A percentile compares a stretch with the other conserved stretches of the same genome.
These are phyloP conservation scores for Panorpa germanica DNA, from an alignment of 2,888 invertebrate species.

Conservation along the genomic window DNA sequence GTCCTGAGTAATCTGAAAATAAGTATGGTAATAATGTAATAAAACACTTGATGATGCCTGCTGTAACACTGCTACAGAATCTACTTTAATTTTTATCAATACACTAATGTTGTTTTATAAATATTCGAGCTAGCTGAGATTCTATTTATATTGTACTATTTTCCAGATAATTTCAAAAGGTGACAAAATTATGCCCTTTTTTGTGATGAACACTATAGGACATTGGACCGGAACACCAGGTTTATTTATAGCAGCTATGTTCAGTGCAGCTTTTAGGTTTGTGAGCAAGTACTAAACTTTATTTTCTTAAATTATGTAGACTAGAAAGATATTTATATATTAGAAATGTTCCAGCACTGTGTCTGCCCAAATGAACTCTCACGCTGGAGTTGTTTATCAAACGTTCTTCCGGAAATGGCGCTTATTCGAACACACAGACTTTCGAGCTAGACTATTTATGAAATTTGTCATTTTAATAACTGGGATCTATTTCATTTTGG, in stretches of 20 bases:
- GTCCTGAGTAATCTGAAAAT: too few relatives aligned
- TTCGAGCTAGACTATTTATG: constrained; percentile 28
- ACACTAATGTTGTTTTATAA: too few relatives aligned
- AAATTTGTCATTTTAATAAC: constrained; percentile 22
- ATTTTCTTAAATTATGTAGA: neutral
- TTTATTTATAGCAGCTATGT: constrained; percentile 38
- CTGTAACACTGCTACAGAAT: too few relatives aligned
- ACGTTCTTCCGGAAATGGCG: constrained; percentile 30
- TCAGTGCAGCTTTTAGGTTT: constrained; percentile 35
- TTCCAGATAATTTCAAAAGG: constrained; percentile 19
- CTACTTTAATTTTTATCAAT: too few relatives aligned
- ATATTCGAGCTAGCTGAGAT: too few relatives aligned
- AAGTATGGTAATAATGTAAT: too few relatives aligned
- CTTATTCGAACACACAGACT: constrained; percentile 21
- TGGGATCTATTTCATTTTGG: constrained; percentile 39
- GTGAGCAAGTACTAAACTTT: neutral
- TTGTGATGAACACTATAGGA: constrained; percentile 32
- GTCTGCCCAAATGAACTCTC: constrained; percentile 33
- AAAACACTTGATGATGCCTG: too few relatives aligned
- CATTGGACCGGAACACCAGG: constrained; percentile 33
- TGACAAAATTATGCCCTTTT: constrained; percentile 33
- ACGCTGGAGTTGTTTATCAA: constrained; percentile 33
- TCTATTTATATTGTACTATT: too few relatives aligned
- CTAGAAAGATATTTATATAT: neutral
- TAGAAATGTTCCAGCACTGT: constrained; percentile 25